Evolutionary conservation across 2,797 vertebrate species (phyloP).

Genomic region (Aphelocoma californica): DNA sequence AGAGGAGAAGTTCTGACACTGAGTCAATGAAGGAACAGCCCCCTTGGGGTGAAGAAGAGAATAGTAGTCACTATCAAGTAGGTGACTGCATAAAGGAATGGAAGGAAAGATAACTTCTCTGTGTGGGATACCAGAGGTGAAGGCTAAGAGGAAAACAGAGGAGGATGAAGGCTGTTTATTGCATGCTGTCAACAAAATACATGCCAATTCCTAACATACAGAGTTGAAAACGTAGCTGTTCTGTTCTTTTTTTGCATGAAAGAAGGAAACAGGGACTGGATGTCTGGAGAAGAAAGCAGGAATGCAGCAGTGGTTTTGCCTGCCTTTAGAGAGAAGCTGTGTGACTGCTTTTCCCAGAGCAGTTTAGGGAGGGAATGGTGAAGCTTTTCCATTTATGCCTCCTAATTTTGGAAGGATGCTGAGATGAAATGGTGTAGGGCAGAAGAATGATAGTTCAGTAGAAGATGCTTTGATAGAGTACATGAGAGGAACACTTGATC

Average conservation of each 20-base stretch:
- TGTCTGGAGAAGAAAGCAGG: background rate
- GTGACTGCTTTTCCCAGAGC: background rate
- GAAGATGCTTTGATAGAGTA: background rate
- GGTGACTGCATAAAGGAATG: background rate
- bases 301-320: background rate
- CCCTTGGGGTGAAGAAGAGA: background rate
- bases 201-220: background rate
- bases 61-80: background rate
- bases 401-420: background rate
- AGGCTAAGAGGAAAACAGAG: background rate
- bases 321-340: background rate
- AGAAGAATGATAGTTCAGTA: background rate
- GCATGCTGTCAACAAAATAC: background rate
- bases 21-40: background rate
- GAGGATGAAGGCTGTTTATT: background rate
- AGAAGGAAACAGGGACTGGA: background rate
- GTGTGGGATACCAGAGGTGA: background rate
- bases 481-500: background rate
- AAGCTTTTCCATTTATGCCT: background rate
- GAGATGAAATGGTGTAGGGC: background rate
- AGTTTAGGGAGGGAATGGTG: background rate
- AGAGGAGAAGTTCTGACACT: background rate
- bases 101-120: background rate
- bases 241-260: background rate
- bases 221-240: background rate